Conservation (phyloP, 2,113 vertebrate genomes). For the Rhagologus leucostigma region DNA sequence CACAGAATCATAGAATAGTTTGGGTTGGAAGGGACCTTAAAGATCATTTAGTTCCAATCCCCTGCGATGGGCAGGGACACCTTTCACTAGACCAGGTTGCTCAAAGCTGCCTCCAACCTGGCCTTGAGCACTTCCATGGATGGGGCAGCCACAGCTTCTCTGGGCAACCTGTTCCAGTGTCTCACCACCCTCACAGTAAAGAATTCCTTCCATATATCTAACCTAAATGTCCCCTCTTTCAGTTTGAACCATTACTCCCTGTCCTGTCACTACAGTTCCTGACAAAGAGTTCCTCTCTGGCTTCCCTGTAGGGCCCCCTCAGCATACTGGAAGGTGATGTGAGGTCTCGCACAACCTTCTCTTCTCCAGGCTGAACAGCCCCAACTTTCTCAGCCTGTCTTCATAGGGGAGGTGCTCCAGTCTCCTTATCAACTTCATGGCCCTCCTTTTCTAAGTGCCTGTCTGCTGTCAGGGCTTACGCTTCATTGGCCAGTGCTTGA, state of each 20-base stretch:
- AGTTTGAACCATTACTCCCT: not conserved
- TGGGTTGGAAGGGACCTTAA: not conserved
- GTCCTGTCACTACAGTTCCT: not conserved
- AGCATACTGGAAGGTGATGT: not conserved
- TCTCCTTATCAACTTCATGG: not conserved
- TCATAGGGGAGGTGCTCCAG: not conserved
- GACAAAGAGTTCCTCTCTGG: not conserved
- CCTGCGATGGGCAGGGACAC: not conserved
- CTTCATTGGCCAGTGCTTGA: not conserved
- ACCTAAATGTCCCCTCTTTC: not conserved
- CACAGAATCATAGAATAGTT: not conserved
- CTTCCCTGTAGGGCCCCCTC: not conserved
- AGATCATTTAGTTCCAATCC: not conserved
- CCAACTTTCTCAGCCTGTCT: not conserved
- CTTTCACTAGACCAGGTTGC: not conserved
- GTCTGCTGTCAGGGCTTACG: accelerated
- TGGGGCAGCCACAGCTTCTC: not conserved
- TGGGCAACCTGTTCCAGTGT: not conserved
- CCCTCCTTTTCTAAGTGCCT: not conserved
- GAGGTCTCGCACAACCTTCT: not conserved
- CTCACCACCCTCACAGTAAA: not conserved
- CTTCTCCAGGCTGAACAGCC: not conserved
- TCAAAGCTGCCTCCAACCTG: not conserved
- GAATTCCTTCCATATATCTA: not conserved
- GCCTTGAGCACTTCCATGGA: not conserved